Evolutionary conservation across 1,140 invertebrate genomes (phyloP).

Genomic region (Caenorhabditis briggsae): DNA sequence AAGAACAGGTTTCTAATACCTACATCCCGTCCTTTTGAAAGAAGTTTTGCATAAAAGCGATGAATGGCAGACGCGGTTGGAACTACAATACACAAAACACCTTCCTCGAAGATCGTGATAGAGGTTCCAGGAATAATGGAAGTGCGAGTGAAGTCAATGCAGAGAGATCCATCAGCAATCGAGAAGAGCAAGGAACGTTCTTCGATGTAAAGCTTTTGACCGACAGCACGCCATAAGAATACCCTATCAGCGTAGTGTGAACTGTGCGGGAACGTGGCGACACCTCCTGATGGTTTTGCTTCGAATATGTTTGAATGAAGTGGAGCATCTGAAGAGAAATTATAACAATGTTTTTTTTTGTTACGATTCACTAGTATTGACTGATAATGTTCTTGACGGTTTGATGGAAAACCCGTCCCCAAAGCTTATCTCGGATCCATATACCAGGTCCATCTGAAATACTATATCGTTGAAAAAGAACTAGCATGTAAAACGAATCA

Average conservation of each 20-base stretch:
- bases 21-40: conserved; percentile 9
- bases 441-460: conserved; percentile 52
- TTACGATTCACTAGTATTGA: conserved; percentile 37
- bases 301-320: conserved; percentile 16
- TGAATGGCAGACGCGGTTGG: conserved; percentile 43
- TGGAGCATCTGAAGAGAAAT: not conserved
- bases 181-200: conserved; percentile 38
- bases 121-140: conserved; percentile 54
- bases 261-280: conserved; percentile 13
- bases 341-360: no score
- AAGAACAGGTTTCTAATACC: no score
- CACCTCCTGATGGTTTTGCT: not conserved
- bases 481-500: not conserved
- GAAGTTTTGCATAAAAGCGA: conserved; percentile 18
- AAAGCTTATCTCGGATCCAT: conserved; percentile 38
- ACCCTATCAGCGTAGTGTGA: not conserved
- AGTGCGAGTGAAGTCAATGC: conserved; percentile 55
- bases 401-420: conserved; percentile 18
- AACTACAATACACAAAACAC: conserved; percentile 30
- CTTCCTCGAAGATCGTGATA: conserved; percentile 50
- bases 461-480: not conserved
- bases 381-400: conserved; percentile 14
- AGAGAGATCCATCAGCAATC: conserved; percentile 17
- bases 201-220: conserved; percentile 52
- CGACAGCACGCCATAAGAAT: conserved; percentile 48